Conservation (phyloP, 1,140 invertebrate species). For the Cydia splendana region DNA sequence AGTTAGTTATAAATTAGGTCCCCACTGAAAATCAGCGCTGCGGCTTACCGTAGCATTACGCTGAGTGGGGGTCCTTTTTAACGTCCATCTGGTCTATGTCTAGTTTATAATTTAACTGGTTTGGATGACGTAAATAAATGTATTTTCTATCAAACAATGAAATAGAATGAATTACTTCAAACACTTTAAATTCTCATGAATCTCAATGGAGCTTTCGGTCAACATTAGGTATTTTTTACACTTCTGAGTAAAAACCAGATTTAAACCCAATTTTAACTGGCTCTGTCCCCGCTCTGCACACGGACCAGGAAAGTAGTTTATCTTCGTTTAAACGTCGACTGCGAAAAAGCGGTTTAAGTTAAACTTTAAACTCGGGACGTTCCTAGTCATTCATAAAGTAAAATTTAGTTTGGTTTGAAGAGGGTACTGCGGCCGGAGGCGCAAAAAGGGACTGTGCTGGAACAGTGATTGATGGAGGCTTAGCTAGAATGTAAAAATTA, state of each 20-base stretch:
- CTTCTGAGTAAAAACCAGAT: neutral
- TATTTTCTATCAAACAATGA: no score
- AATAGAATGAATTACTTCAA: neutral
- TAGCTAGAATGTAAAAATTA: neutral
- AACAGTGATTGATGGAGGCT: slow-evolving; percentile 20
- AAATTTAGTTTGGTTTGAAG: slow-evolving; percentile 19
- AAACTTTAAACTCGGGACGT: slow-evolving; percentile 10
- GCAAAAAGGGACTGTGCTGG: slow-evolving; percentile 9
- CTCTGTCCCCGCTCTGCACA: neutral
- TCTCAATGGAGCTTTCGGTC: neutral
- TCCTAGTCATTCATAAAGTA: slow-evolving; percentile 19
- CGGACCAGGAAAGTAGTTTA: neutral
- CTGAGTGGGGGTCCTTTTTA: no score
- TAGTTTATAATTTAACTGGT: no score
- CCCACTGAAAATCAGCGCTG: no score
- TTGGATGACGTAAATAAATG: no score
- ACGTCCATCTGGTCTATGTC: no score
- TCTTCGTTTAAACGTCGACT: slow-evolving; percentile 24
- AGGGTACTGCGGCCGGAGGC: slow-evolving; percentile 9
- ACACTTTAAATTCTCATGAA: neutral
- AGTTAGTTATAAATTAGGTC: no score
- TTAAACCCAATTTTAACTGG: slow-evolving; percentile 9
- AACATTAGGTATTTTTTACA: neutral
- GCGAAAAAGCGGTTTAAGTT: slow-evolving; percentile 26
- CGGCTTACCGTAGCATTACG: no score